phyloP scores from a whole-genome alignment of 2,888 invertebrate genomes.

The Mimachlamys varia region DNA sequence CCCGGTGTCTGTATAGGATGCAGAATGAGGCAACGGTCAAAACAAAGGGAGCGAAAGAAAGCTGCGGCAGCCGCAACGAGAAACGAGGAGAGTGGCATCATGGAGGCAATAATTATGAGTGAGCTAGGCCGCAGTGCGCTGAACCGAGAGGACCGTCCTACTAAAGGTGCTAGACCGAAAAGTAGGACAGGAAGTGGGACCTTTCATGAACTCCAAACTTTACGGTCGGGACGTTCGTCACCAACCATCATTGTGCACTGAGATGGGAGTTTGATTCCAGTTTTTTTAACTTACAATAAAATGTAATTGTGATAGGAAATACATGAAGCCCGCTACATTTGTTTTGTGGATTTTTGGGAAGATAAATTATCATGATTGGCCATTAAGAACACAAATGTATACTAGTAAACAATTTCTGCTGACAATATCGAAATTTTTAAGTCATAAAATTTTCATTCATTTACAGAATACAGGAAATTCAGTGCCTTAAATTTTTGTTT shows the following conservation, averaged over 20 bases:
- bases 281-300: not conserved
- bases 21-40: conserved; percentile 63
- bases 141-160: not conserved
- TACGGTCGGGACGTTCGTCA: not conserved
- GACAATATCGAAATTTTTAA: too few species aligned
- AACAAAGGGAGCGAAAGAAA: conserved; percentile 59
- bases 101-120: conserved; percentile 72
- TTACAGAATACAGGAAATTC: too few species aligned
- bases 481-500: too few species aligned
- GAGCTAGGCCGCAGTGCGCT: conserved; percentile 65
- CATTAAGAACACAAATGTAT: not conserved
- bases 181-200: not conserved
- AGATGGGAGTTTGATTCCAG: not conserved
- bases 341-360: not conserved
- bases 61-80: conserved; percentile 49
- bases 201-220: not conserved
- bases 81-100: conserved; percentile 59
- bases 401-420: too few species aligned
- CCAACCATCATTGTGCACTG: not conserved
- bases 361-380: not conserved
- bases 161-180: not conserved
- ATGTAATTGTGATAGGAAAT: not conserved
- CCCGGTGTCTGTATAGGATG: conserved; percentile 71
- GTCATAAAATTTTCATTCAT: too few species aligned
- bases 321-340: not conserved